Evolutionary conservation across 2,113 vertebrate genomes (phyloP).

Genomic region (Dipodomys ordii): DNA sequence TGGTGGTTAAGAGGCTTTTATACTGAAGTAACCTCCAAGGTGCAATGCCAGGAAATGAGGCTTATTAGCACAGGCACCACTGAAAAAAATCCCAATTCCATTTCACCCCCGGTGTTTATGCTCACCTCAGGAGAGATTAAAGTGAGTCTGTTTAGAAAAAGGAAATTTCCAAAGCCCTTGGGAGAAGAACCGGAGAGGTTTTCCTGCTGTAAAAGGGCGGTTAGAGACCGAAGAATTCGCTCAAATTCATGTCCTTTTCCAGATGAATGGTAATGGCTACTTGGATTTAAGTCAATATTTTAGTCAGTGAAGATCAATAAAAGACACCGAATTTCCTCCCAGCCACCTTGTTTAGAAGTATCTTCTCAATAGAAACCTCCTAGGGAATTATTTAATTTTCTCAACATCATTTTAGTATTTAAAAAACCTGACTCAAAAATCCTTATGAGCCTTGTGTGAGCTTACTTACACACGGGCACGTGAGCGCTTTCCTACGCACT

Average conservation of each 20-base stretch:
- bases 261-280: constrained; percentile 12
- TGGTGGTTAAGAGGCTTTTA: constrained; percentile 56
- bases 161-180: constrained; percentile 65
- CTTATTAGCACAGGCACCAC: constrained; percentile 38
- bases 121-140: constrained; percentile 69
- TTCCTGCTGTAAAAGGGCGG: constrained; percentile 22
- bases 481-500: background rate
- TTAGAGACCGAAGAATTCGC: constrained; percentile 55
- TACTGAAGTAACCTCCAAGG: constrained; percentile 70
- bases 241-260: constrained; percentile 14
- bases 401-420: constrained; percentile 49
- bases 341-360: constrained; percentile 31
- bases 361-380: constrained; percentile 23
- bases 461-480: background rate
- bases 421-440: constrained; percentile 10
- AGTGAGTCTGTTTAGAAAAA: constrained; percentile 42
- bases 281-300: constrained; percentile 23
- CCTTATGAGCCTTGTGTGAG: background rate
- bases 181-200: constrained; percentile 33
- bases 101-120: constrained; percentile 68
- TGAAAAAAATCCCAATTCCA: constrained; percentile 69
- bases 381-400: constrained; percentile 50
- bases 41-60: constrained; percentile 69
- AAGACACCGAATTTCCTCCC: background rate
- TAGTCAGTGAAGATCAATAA: background rate